Conservation (phyloP, 2,888 invertebrate species). For the Tachina fera region DNA sequence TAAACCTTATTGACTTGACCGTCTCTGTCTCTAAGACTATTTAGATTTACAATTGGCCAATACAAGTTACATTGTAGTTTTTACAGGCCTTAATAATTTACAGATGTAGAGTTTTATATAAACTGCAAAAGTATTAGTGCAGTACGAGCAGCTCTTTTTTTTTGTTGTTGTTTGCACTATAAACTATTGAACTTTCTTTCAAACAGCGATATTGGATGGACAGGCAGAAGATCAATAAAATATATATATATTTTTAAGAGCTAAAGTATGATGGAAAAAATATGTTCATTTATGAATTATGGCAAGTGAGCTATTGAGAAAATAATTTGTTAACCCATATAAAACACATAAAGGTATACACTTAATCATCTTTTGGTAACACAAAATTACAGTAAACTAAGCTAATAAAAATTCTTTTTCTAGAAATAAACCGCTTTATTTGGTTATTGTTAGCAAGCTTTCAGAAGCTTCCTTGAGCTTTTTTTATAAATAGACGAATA, state of each 20-base stretch:
- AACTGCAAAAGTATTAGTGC: slow-evolving; percentile 38
- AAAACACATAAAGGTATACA: background rate
- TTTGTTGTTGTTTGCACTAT: slow-evolving; percentile 61
- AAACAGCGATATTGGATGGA: slow-evolving; percentile 21
- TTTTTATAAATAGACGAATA: no score
- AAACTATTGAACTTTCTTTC: slow-evolving; percentile 70
- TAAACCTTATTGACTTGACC: slow-evolving; percentile 36
- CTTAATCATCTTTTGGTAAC: no score
- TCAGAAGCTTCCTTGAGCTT: no score
- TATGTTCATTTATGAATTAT: slow-evolving; percentile 33
- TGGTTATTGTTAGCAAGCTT: no score
- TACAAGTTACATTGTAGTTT: slow-evolving; percentile 37
- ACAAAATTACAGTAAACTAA: no score
- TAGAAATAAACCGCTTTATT: no score
- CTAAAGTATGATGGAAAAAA: background rate
- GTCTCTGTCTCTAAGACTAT: background rate
- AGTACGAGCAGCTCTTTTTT: background rate
- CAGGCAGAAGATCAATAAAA: slow-evolving; percentile 55
- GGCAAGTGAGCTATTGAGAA: background rate
- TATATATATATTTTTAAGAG: slow-evolving; percentile 13
- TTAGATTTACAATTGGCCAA: background rate
- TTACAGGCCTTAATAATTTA: background rate
- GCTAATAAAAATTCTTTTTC: no score
- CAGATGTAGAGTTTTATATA: slow-evolving; percentile 4
- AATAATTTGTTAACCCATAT: slow-evolving; percentile 43